phyloP scores from a whole-genome alignment of 2,113 vertebrate species.

The Percopsis transmontana region DNA sequence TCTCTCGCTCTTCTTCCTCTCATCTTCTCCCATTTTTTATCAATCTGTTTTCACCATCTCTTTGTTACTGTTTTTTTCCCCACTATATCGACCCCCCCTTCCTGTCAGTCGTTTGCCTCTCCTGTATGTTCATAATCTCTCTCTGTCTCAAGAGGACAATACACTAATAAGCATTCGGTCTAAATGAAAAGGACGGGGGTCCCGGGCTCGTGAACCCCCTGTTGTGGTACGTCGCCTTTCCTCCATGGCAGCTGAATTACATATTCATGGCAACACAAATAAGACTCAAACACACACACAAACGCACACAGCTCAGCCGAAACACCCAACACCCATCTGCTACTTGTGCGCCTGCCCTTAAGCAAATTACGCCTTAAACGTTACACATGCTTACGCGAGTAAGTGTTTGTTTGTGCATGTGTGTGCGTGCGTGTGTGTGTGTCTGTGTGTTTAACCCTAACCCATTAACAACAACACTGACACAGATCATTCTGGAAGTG shows the following conservation, averaged over 20 bases:
- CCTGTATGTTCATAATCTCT: neutral
- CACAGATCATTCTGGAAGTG: neutral
- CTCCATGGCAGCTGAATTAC: slow-evolving; percentile 66
- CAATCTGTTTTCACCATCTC: no score
- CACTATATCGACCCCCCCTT: no score
- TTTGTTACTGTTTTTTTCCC: no score
- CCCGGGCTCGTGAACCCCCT: slow-evolving; percentile 53
- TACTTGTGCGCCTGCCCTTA: slow-evolving; percentile 53
- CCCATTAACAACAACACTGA: neutral
- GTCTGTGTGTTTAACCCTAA: neutral
- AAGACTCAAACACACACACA: slow-evolving; percentile 34
- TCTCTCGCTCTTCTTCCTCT: no score
- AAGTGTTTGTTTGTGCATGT: neutral
- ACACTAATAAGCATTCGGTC: slow-evolving; percentile 37
- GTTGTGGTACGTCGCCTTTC: slow-evolving; percentile 45
- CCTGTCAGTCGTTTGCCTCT: neutral
- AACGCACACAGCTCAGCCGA: slow-evolving; percentile 40
- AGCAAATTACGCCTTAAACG: slow-evolving; percentile 29
- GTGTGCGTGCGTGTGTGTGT: neutral
- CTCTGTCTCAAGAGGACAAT: slow-evolving; percentile 40
- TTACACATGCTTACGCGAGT: neutral
- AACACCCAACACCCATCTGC: slow-evolving; percentile 63
- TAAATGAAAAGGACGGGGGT: slow-evolving; percentile 44
- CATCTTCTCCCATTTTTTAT: no score
- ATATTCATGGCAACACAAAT: slow-evolving; percentile 72